Percentiles rank a stretch among this genome's conserved stretches.
Evolutionary conservation across 2,113 vertebrate species (phyloP).

Genomic region (Meles meles): DNA sequence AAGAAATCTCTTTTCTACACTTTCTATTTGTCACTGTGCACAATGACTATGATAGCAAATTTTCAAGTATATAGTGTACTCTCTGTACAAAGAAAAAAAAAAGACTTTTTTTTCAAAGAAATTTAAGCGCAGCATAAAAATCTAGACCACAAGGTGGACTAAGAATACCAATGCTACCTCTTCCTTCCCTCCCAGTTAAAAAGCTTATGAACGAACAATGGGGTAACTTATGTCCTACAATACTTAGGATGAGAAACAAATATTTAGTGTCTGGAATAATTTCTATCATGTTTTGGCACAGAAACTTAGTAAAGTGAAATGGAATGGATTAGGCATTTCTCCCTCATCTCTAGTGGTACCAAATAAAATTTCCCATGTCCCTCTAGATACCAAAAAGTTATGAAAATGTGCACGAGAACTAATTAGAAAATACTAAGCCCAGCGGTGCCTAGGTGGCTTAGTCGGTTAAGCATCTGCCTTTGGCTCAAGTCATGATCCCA

Average conservation of each 20-base stretch:
- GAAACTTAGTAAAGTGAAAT: not conserved
- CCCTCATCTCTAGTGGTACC: not conserved
- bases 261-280: not conserved
- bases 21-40: not conserved
- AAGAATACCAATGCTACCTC: not conserved
- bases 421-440: not conserved
- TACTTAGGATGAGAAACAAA: not conserved
- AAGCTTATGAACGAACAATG: not conserved
- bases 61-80: not conserved
- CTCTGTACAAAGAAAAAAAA: not conserved
- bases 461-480: no score
- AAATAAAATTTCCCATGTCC: not conserved
- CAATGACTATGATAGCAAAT: not conserved
- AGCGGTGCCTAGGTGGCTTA: no score
- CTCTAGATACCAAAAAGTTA: not conserved
- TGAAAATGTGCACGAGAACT: not conserved
- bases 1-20: not conserved
- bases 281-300: not conserved
- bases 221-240: not conserved
- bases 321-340: not conserved
- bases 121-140: not conserved
- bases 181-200: not conserved
- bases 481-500: no score
- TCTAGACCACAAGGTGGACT: not conserved
- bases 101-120: not conserved